A percentile compares a stretch with the other conserved stretches of the same genome.
Conservation (phyloP, 2,797 vertebrate species). For the Molossus alvarezi region DNA sequence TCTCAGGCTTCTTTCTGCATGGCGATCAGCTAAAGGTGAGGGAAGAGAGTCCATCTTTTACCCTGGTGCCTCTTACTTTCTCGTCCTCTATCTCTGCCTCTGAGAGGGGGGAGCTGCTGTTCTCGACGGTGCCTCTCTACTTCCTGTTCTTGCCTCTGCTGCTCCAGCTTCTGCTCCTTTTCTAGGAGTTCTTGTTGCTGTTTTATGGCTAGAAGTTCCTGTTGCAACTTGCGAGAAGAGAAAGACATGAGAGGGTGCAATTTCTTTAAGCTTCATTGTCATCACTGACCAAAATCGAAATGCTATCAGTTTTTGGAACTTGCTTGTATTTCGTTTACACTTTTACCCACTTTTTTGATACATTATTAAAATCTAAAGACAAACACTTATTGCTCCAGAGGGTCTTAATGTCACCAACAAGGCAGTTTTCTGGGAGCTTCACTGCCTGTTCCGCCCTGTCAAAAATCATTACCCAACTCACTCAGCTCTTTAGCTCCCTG, state of each 20-base stretch:
- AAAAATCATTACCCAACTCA: slow-evolving; percentile 59
- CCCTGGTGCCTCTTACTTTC: slow-evolving; percentile 95
- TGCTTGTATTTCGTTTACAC: slow-evolving; percentile 28
- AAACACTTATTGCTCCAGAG: background rate
- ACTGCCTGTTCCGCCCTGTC: background rate
- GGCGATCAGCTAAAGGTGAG: slow-evolving; percentile 44
- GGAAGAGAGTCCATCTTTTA: slow-evolving; percentile 77
- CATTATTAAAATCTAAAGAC: slow-evolving; percentile 28
- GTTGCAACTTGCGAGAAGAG: slow-evolving; percentile 96
- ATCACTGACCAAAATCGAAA: slow-evolving; percentile 68
- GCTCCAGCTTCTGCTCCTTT: slow-evolving; percentile 98
- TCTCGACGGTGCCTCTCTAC: slow-evolving; percentile 96
- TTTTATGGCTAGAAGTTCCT: slow-evolving; percentile 99
- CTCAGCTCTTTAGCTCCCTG: background rate
- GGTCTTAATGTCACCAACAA: background rate
- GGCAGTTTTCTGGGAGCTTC: background rate
- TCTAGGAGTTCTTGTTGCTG: slow-evolving; percentile 98
- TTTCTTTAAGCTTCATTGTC: slow-evolving; percentile 83
- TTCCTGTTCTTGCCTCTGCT: slow-evolving; percentile 98
- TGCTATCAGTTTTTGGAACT: slow-evolving; percentile 27
- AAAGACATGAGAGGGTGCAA: slow-evolving; percentile 91
- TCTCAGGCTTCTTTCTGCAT: slow-evolving; percentile 24
- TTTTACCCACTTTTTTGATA: slow-evolving; percentile 27
- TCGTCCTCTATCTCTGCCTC: slow-evolving; percentile 97
- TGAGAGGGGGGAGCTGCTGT: slow-evolving; percentile 95